phyloP scores from a whole-genome alignment of 2,797 vertebrate species.

The Bryconaethiops microstoma region DNA sequence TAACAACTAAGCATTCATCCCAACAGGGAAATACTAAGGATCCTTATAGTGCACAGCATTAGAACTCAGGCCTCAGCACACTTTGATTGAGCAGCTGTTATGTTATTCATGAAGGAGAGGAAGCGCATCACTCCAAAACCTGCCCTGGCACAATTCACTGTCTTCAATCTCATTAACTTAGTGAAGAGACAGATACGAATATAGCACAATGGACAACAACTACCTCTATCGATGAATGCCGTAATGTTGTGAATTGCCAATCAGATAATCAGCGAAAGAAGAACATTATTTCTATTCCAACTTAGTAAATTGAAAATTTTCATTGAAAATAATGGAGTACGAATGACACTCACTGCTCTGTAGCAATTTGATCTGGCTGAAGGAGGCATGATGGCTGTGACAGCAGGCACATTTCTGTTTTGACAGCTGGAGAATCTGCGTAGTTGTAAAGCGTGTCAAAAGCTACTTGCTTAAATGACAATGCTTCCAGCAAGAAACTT shows the following conservation, averaged over 20 bases:
- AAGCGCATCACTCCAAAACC: conserved; percentile 40
- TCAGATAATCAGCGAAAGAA: not conserved
- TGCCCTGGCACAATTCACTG: conserved; percentile 44
- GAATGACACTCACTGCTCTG: not conserved
- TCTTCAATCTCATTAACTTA: conserved; percentile 17
- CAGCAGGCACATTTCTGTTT: not conserved
- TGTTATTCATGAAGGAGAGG: conserved; percentile 53
- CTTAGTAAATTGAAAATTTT: not conserved
- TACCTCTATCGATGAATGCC: not conserved
- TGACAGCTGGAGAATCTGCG: not conserved
- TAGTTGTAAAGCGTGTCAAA: not conserved
- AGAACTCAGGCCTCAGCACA: conserved; percentile 42
- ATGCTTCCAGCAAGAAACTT: not conserved
- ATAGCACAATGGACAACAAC: conserved; percentile 9
- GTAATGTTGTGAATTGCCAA: conserved; percentile 9
- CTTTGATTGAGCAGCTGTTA: conserved; percentile 36
- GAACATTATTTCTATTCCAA: conserved; percentile 2
- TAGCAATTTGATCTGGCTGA: not conserved
- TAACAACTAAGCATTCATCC: conserved; percentile 16
- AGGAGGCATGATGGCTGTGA: not conserved
- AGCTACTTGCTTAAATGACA: not conserved
- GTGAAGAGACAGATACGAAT: conserved; percentile 12
- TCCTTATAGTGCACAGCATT: conserved; percentile 21
- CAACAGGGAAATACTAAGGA: conserved; percentile 22
- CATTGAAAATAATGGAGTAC: not conserved